phyloP scores from a whole-genome alignment of 2,113 vertebrate species.

The Cebus imitator region DNA sequence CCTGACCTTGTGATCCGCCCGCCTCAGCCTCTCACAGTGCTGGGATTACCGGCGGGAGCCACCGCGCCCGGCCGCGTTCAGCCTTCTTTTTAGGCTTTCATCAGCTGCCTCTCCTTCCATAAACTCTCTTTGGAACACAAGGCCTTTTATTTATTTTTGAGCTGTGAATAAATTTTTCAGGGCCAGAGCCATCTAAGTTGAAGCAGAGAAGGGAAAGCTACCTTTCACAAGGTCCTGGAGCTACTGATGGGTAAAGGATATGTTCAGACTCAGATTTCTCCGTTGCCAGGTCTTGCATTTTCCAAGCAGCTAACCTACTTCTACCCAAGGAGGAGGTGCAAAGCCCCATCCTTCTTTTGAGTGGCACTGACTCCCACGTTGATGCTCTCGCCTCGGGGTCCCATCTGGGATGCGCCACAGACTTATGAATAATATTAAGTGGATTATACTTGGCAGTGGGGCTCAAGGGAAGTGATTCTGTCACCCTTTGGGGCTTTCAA shows the following conservation, averaged over 20 bases:
- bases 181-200: neutral
- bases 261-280: neutral
- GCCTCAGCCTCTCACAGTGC: too few species aligned
- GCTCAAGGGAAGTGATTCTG: neutral
- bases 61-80: neutral
- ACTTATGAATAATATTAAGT: rapidly evolving
- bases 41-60: too few species aligned
- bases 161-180: neutral
- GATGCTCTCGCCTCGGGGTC: rapidly evolving
- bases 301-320: neutral
- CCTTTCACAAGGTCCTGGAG: neutral
- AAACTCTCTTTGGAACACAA: neutral
- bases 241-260: rapidly evolving
- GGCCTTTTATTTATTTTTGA: neutral
- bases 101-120: neutral
- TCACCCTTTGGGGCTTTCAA: neutral
- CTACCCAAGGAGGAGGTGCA: neutral
- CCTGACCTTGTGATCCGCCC: too few species aligned
- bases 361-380: rapidly evolving
- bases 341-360: neutral
- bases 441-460: neutral
- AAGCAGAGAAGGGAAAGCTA: neutral
- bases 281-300: neutral
- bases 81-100: neutral
- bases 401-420: neutral